A percentile compares a stretch with the other conserved stretches of the same genome.
Evolutionary conservation across 2,888 invertebrate species (phyloP).

Genomic region (Drosophila helvetica): DNA sequence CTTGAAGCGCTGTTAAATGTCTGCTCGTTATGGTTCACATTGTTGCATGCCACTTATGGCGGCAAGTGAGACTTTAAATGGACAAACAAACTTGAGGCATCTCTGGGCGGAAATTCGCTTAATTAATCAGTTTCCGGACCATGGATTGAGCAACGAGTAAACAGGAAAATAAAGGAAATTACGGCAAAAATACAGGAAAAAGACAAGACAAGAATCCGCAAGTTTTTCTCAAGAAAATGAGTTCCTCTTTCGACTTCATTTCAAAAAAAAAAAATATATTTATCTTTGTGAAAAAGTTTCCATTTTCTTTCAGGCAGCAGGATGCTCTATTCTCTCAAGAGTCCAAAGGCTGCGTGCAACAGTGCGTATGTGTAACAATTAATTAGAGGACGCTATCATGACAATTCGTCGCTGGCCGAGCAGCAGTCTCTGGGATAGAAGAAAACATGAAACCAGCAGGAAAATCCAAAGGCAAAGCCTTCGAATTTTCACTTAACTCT

Average conservation of each 20-base stretch:
- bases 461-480: constrained; percentile 2
- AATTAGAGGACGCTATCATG: constrained; percentile 30
- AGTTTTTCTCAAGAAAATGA: background rate
- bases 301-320: no score
- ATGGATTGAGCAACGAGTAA: background rate
- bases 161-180: constrained; percentile 14
- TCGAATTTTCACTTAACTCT: constrained; percentile 28
- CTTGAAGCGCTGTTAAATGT: background rate
- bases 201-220: background rate
- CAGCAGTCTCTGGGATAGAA: background rate
- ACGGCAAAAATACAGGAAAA: constrained; percentile 13
- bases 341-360: constrained; percentile 40
- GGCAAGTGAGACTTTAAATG: background rate
- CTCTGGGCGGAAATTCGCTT: constrained; percentile 45
- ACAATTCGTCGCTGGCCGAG: constrained; percentile 2
- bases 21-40: constrained; percentile 12
- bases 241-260: no score
- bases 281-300: no score
- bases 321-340: background rate
- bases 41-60: background rate
- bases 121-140: constrained; percentile 61
- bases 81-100: constrained; percentile 29
- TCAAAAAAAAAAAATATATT: constrained; percentile 4
- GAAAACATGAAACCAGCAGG: background rate
- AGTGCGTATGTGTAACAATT: constrained; percentile 64